Evolutionary conservation across 2,888 invertebrate species (phyloP).

Genomic region (Lycaena phlaeas): DNA sequence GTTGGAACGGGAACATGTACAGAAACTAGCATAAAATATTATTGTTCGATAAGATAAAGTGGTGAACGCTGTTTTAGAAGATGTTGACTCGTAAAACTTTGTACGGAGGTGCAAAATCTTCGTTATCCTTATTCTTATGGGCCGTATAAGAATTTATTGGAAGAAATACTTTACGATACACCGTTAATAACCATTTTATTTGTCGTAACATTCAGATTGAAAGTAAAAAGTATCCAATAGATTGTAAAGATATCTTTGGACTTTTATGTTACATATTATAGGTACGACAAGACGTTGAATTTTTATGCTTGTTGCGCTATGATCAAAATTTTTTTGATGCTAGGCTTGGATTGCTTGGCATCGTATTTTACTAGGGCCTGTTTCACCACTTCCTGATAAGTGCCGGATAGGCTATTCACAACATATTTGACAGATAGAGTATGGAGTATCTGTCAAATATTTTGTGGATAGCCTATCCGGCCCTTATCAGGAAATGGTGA

Average conservation of each 20-base stretch:
- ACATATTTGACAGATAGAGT: no score
- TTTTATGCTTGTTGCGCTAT: no score
- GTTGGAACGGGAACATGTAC: neutral
- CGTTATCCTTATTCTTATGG: conserved; percentile 27
- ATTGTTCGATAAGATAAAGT: conserved; percentile 21
- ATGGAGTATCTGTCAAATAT: no score
- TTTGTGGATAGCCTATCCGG: no score
- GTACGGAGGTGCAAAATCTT: conserved; percentile 33
- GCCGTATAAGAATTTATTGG: conserved; percentile 5
- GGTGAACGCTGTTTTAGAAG: conserved; percentile 30
- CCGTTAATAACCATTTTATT: conserved; percentile 6
- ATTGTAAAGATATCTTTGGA: neutral
- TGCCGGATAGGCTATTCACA: no score
- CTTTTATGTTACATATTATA: neutral
- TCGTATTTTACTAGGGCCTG: no score
- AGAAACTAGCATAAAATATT: conserved; percentile 6
- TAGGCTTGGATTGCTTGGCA: no score
- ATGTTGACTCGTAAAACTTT: conserved; percentile 41
- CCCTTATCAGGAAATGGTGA: no score
- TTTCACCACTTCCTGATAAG: no score
- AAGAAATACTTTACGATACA: conserved; percentile 2
- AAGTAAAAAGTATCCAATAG: conserved; percentile 3
- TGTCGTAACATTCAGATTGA: conserved; percentile 3
- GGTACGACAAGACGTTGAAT: neutral
- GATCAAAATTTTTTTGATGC: no score